Base-by-base conservation (phyloP, 2,888 invertebrate species). In the Rhorus exstirpatorius region DNA sequence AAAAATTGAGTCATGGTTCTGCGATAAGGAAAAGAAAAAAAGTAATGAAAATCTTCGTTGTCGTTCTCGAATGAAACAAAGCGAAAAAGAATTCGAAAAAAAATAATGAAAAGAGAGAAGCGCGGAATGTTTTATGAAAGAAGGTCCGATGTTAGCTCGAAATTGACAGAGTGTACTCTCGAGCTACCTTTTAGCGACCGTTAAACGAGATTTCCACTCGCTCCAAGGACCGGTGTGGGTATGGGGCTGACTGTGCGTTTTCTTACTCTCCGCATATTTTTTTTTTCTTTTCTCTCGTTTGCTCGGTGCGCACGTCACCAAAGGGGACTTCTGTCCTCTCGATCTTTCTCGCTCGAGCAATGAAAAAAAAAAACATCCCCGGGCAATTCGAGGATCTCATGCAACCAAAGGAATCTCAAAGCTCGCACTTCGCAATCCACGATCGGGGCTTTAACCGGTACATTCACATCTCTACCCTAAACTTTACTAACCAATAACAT, bases 141-240 rank as follows among this genome's bases (percentile, higher is more conserved):
- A 61, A 70, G 4, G 26, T 14, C 12, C 21, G 21, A 49, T n/a
- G 49, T 1, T n/a, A 76, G 75, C 31, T 41, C 49, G 14, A 60
- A 71, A 81, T 65, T 76, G 58, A 60, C 24, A 38, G 58, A 75
- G 65, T 67, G 67, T n/a, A n/a, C 71, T 46, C 17, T 70, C 44
- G 24, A 44, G 46, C 24, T 58, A 14, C 31, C 49, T 77, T 77
- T 81, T 71, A 72, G 81, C 67, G 49, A 19, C n/a, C 26, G 65
- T 72, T 77, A 68, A 81, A 65, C 72, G 77, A 68, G 55, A 35
- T 35, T 24, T 10, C 24, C 17, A 4, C 14, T 21, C 21, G 17
- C 3, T 61, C 19, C 19, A 10, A 55, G 41, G 31, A n/a, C n/a
- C n/a, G n/a, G n/a, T n/a, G n/a, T n/a, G 17, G 17, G 26, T 61